Evolutionary conservation across 2,113 vertebrate species (phyloP), one percentile per base, ranked within the genome.

Genomic region (Ammospiza caudacuta): DNA sequence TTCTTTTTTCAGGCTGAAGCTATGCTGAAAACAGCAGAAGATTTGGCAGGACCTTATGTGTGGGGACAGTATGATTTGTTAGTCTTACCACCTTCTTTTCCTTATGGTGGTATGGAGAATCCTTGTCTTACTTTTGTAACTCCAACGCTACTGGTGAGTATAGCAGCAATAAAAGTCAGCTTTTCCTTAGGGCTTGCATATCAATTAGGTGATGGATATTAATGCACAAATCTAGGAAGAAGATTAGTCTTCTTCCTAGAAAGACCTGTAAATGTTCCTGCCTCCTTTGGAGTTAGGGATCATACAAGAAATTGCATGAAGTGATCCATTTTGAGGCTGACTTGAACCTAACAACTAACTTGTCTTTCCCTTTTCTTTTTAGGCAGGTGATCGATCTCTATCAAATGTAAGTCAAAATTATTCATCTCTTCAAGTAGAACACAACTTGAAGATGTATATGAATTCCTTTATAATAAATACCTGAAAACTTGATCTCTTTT

Each of bases 41-140:
- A 98, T 37, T 98, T 99, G 83, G 98, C 97, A 8, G 99, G 99
- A 5, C 99, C 99, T 0, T 99, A 99, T 18, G 98, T 99, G 1
- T 99, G 99, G 99, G 99, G 99, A 19, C 99, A 99, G 68, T 99
- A 99, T 54, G 99, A 99, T 89, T 85, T 99, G 14, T 95, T 99
- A 93, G 98, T 99, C 66, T 98, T 99, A 28, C 99, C 99, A 10
- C 99, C 99, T 1, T 99, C 99, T 29, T 99, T 99, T 95, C 99
- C 99, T 4, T 99, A 99, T 0, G 99, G 99, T 5, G 99, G 99
- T 37, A 99, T 99, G 99, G 99, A 99, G 94, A 99, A 99, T 86
- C 99, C 99, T 39, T 99, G 99, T 55, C 98, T 99, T 67, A 99
- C 99, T 55, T 99, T 99, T 78, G 99, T 99, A 35, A 99, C 99